Conservation (phyloP, 2,113 vertebrate genomes). For the Rhinolophus ferrumequinum region DNA sequence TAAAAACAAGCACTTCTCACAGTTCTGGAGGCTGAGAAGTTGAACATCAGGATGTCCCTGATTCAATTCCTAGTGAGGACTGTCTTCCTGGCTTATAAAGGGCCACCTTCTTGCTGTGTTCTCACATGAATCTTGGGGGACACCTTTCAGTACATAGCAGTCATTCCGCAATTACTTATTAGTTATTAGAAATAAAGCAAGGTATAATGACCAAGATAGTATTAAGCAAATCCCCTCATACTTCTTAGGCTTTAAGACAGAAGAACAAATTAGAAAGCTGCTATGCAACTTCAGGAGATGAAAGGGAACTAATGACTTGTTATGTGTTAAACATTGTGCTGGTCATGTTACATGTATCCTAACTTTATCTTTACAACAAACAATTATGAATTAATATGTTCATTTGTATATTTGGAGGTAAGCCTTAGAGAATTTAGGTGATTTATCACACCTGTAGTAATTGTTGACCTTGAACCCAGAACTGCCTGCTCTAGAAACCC, state of each 20-base stretch:
- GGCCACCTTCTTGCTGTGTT: not conserved
- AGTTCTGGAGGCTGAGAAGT: not conserved
- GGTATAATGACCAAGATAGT: not conserved
- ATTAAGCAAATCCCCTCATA: not conserved
- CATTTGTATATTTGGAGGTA: not conserved
- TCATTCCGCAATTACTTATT: not conserved
- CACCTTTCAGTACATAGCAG: not conserved
- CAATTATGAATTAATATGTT: not conserved
- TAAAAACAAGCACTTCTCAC: not conserved
- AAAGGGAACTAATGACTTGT: not conserved
- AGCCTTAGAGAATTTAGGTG: not conserved
- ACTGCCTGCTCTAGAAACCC: not conserved
- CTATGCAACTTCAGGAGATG: not conserved
- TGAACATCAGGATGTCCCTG: not conserved
- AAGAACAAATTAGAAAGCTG: not conserved
- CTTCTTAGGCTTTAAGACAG: not conserved
- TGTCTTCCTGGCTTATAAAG: not conserved
- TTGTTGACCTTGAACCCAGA: conserved; percentile 11
- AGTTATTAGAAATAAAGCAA: not conserved
- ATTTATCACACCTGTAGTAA: not conserved
- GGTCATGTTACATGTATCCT: not conserved
- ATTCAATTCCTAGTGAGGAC: not conserved
- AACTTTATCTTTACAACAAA: not conserved
- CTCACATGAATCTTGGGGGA: not conserved
- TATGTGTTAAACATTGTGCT: not conserved